phyloP scores from a whole-genome alignment of 2,888 invertebrate genomes.

The Aleiodes testaceus region DNA sequence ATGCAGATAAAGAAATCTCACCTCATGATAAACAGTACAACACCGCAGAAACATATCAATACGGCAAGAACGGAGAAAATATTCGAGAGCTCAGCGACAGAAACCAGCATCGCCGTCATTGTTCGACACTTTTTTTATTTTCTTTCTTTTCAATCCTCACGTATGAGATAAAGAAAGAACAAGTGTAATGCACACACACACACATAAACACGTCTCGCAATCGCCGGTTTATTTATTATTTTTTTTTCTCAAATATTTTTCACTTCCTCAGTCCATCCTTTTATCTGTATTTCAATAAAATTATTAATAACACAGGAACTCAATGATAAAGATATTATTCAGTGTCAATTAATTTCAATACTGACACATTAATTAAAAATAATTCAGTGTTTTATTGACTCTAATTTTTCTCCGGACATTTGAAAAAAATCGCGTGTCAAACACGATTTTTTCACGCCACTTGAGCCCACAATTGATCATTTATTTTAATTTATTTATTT shows the following conservation, averaged over 20 bases:
- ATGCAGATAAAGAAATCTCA: conserved; percentile 67
- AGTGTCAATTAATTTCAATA: no score
- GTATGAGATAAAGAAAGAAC: conserved; percentile 8
- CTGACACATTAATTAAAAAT: no score
- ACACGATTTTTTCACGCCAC: no score
- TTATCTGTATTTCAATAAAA: no score
- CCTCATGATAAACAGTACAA: conserved; percentile 85
- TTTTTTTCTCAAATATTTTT: not conserved
- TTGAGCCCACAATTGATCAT: no score
- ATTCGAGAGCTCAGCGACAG: conserved; percentile 83
- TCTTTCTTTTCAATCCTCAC: not conserved
- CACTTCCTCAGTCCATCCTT: no score
- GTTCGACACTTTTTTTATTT: conserved; percentile 43
- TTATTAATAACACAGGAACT: no score
- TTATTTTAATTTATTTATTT: no score
- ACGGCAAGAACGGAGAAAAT: conserved; percentile 84
- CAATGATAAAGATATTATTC: no score
- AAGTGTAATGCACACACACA: not conserved
- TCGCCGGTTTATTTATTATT: not conserved
- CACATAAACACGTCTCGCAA: conserved; percentile 14
- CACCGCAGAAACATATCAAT: conserved; percentile 82
- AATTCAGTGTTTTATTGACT: no score
- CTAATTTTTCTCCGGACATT: no score
- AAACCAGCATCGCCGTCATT: conserved; percentile 78
- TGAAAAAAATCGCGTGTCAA: no score